phyloP scores from a whole-genome alignment of 2,113 vertebrate genomes.

The Narcine bancroftii region DNA sequence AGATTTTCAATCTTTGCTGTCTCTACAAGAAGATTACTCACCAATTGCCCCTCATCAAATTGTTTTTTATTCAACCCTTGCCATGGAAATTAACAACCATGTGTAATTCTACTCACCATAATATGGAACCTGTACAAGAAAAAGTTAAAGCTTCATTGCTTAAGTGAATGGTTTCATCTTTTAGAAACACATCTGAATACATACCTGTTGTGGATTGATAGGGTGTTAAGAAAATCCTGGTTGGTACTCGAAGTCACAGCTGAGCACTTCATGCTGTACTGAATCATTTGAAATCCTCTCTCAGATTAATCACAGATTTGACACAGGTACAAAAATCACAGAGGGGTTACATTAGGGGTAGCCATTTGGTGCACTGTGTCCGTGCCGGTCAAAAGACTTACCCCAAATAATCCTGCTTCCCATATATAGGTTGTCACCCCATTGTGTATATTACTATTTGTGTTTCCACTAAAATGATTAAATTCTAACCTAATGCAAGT shows the following conservation, averaged over 20 bases:
- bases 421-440: no score
- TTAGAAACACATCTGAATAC: not conserved
- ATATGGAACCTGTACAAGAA: no score
- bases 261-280: not conserved
- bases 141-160: not conserved
- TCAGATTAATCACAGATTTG: not conserved
- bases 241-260: not conserved
- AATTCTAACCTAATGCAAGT: no score
- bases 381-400: no score
- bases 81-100: not conserved
- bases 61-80: not conserved
- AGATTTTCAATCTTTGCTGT: slow-evolving; percentile 5
- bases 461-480: not conserved
- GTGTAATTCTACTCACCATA: no score
- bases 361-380: no score
- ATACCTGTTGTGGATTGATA: not conserved
- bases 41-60: not conserved
- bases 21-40: not conserved
- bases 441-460: no score
- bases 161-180: not conserved
- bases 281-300: not conserved
- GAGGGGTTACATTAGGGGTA: no score
- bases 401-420: no score
- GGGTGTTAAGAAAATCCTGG: not conserved
- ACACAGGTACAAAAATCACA: no score